Percentiles rank a stretch among this genome's conserved stretches.
phyloP scores from a whole-genome alignment of 1,140 invertebrate genomes.

The Hormaphis cornu region DNA sequence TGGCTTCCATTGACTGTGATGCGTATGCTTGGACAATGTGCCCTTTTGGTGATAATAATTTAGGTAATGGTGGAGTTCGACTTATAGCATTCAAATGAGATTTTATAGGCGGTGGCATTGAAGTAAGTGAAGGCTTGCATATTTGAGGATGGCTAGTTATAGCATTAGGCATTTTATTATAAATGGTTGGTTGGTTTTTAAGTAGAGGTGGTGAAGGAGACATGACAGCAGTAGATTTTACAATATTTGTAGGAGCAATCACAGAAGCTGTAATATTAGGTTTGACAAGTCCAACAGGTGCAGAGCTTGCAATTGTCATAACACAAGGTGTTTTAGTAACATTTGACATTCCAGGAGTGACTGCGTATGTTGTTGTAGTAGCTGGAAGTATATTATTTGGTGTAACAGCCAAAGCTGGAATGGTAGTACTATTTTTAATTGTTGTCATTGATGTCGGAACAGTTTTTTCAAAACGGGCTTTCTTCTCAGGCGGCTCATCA shows the following conservation, averaged over 20 bases:
- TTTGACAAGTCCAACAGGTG: conserved; percentile 25
- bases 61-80: conserved; percentile 17
- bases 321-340: conserved; percentile 18
- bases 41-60: conserved; percentile 27
- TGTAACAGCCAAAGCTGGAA: conserved; percentile 22
- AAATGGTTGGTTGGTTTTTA: not conserved
- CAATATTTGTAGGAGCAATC: conserved; percentile 5
- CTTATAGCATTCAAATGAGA: conserved; percentile 15
- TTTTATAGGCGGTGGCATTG: conserved; percentile 18
- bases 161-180: not conserved
- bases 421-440: not conserved
- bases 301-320: conserved; percentile 9
- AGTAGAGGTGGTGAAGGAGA: conserved; percentile 6
- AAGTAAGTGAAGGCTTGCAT: not conserved
- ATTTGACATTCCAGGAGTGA: conserved; percentile 25
- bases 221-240: conserved; percentile 24
- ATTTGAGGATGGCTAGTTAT: not conserved
- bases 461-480: conserved; percentile 8
- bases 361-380: conserved; percentile 20
- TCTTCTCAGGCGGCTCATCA: conserved; percentile 33
- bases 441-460: not conserved
- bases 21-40: conserved; percentile 21
- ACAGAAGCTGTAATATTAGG: conserved; percentile 31
- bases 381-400: conserved; percentile 27
- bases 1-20: conserved; percentile 23